A percentile compares a stretch with the other conserved stretches of the same genome.
Conservation (phyloP, 2,113 vertebrate genomes). For the Oncorhynchus kisutch region DNA sequence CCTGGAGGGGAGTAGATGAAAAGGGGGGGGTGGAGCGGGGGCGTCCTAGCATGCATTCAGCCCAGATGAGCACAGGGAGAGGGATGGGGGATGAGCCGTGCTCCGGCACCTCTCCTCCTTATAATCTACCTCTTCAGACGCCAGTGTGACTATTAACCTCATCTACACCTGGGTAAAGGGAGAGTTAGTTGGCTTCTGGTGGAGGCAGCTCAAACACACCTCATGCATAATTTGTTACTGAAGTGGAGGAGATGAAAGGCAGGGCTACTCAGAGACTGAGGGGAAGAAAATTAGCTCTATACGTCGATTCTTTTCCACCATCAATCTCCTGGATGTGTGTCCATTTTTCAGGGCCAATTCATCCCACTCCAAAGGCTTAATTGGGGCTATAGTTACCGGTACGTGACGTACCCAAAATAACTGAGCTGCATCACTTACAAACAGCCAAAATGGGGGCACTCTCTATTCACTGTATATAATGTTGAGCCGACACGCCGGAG, state of each 20-base stretch:
- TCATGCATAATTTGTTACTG: conserved; percentile 65
- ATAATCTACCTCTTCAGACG: conserved; percentile 62
- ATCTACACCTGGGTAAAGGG: conserved; percentile 54
- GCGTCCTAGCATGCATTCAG: conserved; percentile 42
- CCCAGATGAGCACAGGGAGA: conserved; percentile 49
- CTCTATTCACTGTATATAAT: background rate
- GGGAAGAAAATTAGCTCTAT: conserved; percentile 47
- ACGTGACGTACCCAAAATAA: conserved; percentile 14
- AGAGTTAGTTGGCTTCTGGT: conserved; percentile 57
- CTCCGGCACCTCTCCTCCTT: conserved; percentile 43
- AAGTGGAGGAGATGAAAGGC: conserved; percentile 55
- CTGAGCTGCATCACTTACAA: background rate
- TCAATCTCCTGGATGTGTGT: conserved; percentile 13
- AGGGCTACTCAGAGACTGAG: conserved; percentile 28
- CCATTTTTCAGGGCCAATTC: conserved; percentile 37
- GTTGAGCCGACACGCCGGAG: conserved; percentile 14
- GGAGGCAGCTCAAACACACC: conserved; percentile 38
- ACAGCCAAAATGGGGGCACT: background rate
- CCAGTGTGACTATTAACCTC: conserved; percentile 60
- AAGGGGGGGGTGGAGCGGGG: conserved; percentile 4
- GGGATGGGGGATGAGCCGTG: conserved; percentile 28
- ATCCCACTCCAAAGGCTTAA: conserved; percentile 28
- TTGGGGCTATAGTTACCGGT: background rate
- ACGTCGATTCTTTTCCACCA: conserved; percentile 15
- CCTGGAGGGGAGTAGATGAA: conserved; percentile 44